Percentiles rank a stretch among this genome's conserved stretches.
These are phyloP conservation scores for Trypoxylon attenuatum DNA, from an alignment of 2,888 invertebrate species.

Conservation along the genomic window DNA sequence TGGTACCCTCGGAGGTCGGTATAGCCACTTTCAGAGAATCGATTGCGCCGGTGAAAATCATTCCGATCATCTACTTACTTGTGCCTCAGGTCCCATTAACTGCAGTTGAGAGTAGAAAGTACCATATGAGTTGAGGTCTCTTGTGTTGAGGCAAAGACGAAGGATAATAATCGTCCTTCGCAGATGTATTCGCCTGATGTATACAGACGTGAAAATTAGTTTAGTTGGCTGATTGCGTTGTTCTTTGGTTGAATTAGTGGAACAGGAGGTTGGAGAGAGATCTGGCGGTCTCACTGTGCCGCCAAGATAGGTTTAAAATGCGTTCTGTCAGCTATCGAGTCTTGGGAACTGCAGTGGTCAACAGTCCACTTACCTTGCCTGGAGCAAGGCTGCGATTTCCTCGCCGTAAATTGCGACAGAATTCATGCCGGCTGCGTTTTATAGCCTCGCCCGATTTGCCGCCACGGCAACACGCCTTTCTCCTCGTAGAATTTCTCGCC, in stretches of 20 bases:
- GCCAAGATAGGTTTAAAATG: neutral
- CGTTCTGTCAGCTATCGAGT: constrained; percentile 31
- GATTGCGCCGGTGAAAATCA: too few relatives aligned
- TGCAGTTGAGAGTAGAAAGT: too few relatives aligned
- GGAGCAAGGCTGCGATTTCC: constrained; percentile 69
- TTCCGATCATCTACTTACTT: too few relatives aligned
- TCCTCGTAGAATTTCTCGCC: constrained; percentile 60
- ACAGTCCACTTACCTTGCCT: constrained; percentile 64
- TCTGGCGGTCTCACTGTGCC: constrained; percentile 8
- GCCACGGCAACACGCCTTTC: constrained; percentile 49
- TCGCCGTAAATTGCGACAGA: constrained; percentile 64
- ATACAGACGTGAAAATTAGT: too few relatives aligned
- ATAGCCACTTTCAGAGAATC: neutral
- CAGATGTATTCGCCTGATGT: too few relatives aligned
- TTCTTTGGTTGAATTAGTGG: neutral
- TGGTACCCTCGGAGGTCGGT: neutral
- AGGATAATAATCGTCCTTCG: too few relatives aligned
- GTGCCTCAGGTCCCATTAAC: too few relatives aligned
- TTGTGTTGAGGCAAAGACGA: too few relatives aligned
- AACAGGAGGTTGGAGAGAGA: neutral
- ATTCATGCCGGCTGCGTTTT: constrained; percentile 40
- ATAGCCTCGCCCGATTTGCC: constrained; percentile 26
- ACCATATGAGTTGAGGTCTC: too few relatives aligned
- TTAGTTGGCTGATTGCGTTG: too few relatives aligned
- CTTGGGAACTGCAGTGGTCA: constrained; percentile 33